Evolutionary conservation across 2,888 invertebrate genomes (phyloP).

Genomic region (Apamea monoglypha): DNA sequence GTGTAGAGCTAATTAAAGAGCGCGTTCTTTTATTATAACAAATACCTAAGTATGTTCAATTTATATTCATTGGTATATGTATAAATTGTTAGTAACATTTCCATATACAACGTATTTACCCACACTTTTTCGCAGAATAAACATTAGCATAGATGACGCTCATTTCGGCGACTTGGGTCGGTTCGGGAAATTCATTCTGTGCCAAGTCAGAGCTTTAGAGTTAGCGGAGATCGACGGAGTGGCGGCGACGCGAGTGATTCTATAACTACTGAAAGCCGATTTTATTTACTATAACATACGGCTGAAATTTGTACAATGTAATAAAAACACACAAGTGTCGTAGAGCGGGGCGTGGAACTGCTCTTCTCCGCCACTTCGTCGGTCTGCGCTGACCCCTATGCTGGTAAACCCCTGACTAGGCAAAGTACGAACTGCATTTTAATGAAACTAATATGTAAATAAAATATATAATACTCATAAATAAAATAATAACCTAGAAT

Average conservation of each 20-base stretch:
- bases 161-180: constrained; percentile 27
- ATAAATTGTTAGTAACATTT: constrained; percentile 22
- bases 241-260: not conserved
- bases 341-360: not conserved
- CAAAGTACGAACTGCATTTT: not conserved
- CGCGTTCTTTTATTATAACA: not conserved
- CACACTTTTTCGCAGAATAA: constrained; percentile 57
- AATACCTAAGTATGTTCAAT: not conserved
- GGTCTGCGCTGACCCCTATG: not conserved
- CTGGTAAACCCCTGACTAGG: not conserved
- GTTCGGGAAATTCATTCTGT: constrained; percentile 28
- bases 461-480: not conserved
- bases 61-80: not conserved
- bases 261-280: not conserved
- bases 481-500: not conserved
- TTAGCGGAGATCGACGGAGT: no score
- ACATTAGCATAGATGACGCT: constrained; percentile 66
- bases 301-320: not conserved
- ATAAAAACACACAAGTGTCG: not conserved
- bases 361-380: not conserved
- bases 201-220: not conserved
- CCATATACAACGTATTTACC: constrained; percentile 47
- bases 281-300: not conserved
- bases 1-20: no score
- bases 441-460: not conserved